Conservation (phyloP, 2,113 vertebrate species). For the Rhizomys pruinosus region DNA sequence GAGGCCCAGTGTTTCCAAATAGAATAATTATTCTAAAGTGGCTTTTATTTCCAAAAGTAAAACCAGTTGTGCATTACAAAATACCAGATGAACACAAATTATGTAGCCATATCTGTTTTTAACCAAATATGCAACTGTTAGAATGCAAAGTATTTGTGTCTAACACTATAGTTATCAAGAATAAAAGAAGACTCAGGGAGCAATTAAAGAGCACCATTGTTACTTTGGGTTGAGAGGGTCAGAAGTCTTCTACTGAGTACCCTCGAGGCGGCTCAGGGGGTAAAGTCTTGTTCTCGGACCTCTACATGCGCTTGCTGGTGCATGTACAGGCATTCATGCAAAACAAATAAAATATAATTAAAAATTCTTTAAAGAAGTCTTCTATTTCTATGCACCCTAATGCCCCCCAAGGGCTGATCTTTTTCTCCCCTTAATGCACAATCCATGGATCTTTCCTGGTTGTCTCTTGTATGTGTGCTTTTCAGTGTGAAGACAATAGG, state of each 20-base stretch:
- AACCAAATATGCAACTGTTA: neutral
- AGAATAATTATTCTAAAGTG: conserved; percentile 46
- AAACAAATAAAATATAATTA: neutral
- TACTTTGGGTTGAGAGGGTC: neutral
- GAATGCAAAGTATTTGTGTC: neutral
- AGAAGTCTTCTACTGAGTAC: neutral
- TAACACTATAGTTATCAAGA: neutral
- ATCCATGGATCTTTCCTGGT: neutral
- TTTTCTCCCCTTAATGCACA: neutral
- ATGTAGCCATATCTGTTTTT: conserved; percentile 9
- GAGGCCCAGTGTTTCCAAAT: neutral
- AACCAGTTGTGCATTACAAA: neutral
- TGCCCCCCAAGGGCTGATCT: neutral
- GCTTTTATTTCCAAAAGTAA: conserved; percentile 37
- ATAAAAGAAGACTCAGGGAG: neutral
- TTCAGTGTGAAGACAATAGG: neutral
- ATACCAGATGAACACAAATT: neutral
- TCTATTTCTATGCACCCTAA: neutral
- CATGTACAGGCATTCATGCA: neutral
- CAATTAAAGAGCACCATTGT: neutral
- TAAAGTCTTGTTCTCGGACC: neutral
- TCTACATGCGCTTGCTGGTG: neutral
- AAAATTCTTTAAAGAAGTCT: neutral
- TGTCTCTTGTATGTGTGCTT: no score
- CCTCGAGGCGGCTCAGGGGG: neutral